Base-by-base conservation (phyloP, 2,113 vertebrate genomes). In the Callaeas wilsoni region DNA sequence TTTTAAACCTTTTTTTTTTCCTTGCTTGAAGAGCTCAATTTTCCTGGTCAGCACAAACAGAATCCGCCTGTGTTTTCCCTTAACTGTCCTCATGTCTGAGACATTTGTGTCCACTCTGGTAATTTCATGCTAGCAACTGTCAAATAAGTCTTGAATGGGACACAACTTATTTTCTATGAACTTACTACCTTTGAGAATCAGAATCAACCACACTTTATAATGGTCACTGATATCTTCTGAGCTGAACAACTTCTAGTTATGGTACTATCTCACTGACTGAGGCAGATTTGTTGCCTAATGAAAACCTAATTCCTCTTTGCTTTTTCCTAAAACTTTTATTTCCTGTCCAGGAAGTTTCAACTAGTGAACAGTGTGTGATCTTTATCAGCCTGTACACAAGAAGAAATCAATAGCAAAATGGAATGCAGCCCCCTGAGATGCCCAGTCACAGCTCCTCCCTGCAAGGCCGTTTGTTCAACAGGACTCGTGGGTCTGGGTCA, bases 401-500 rank as follows among this genome's bases (percentile, higher is more conserved):
- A 55, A 53, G 41, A 64, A 84, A 76, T 29, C 41, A 16, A 15
- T 1, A 79, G 39, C 39, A 76, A 85, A 89, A 76, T 6, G 18
- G 49, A 84, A 85, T 30, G 74, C 23, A 79, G 46, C 42, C 53
- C 39, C 33, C 63, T 0, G 0, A 79, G 62, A n/a, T 1, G 2
- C 32, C 42, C 49, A 2, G 0, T 30, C 41, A 73, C 4, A 1
- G 25, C 41, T 70, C 35, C 46, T 84, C 18, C 59, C 59, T 75
- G 62, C 35, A 29, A 3, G 7, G 30, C 25, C 32, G 0, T 64
- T 84, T 75, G 33, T n/a, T 70, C 12, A 1, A 53, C 32, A 32
- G 33, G 10, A n/a, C 2, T 3, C 0, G 0, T 10, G 22, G 29
- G 15, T 47, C 53, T 60, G 21, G 49, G 26, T 39, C 44, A 60